Percentiles rank a stretch among this genome's conserved stretches.
These are phyloP conservation scores for Petaurus breviceps DNA, from an alignment of 2,113 vertebrate species.

Conservation along the genomic window DNA sequence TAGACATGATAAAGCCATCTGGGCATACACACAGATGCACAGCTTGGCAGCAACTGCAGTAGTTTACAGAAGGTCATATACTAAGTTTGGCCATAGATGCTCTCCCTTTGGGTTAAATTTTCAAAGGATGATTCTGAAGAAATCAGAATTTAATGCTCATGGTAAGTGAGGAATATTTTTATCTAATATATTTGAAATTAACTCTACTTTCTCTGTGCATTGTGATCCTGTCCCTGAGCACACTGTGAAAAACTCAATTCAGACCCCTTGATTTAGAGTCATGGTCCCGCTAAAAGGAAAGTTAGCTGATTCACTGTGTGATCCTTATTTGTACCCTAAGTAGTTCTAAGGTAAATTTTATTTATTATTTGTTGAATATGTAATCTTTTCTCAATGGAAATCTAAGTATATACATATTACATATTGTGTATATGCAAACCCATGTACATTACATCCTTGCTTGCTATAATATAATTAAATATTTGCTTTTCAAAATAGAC, in stretches of 20 bases:
- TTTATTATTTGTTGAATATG: background rate
- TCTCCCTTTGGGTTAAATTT: conserved; percentile 39
- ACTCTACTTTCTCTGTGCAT: conserved; percentile 11
- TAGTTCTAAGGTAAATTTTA: background rate
- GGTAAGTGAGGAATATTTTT: conserved; percentile 40
- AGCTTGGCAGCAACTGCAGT: conserved; percentile 44
- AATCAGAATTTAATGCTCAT: conserved; percentile 22
- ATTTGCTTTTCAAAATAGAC: background rate
- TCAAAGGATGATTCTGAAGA: conserved; percentile 43
- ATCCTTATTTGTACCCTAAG: conserved; percentile 7
- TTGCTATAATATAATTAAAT: background rate
- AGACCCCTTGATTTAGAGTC: conserved; percentile 23
- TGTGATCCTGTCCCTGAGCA: background rate
- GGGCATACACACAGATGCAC: conserved; percentile 45
- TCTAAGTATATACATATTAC: background rate
- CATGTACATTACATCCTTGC: no score
- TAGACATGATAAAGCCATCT: conserved; percentile 61
- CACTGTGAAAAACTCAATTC: conserved; percentile 23
- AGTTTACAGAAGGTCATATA: conserved; percentile 60
- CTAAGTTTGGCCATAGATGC: conserved; percentile 49
- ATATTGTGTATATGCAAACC: background rate
- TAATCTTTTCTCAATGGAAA: conserved; percentile 1
- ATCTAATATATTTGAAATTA: conserved; percentile 34
- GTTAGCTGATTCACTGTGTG: conserved; percentile 12
- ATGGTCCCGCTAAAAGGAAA: background rate